Conservation (phyloP, 2,888 invertebrate genomes). For the Phalangium opilio region DNA sequence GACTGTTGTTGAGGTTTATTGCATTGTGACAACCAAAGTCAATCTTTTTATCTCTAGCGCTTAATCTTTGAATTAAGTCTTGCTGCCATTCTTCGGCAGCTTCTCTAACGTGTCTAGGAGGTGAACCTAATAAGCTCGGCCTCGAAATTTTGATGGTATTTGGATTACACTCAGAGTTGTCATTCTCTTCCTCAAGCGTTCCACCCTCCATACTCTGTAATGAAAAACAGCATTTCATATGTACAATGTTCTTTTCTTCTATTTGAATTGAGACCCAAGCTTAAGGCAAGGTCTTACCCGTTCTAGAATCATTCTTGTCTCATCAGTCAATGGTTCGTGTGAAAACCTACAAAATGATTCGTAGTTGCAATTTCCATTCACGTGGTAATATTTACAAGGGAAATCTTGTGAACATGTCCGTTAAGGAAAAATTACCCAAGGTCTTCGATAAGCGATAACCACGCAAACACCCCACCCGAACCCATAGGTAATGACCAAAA, state of each 20-base stretch:
- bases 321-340: constrained; percentile 72
- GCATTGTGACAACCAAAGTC: too few species aligned
- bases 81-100: constrained; percentile 21
- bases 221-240: neutral
- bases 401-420: constrained; percentile 45
- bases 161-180: neutral
- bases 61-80: neutral
- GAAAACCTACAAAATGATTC: constrained; percentile 85
- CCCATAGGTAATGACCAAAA: too few species aligned
- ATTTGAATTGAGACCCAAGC: neutral
- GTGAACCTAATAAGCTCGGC: constrained; percentile 25
- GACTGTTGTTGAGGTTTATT: too few species aligned
- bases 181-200: neutral
- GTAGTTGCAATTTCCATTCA: constrained; percentile 60
- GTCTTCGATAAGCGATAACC: too few species aligned
- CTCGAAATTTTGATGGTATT: constrained; percentile 7
- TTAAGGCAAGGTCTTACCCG: constrained; percentile 29
- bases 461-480: too few species aligned
- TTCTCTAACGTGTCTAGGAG: constrained; percentile 25
- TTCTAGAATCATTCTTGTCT: constrained; percentile 43
- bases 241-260: neutral
- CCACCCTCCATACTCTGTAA: constrained; percentile 2
- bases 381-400: constrained; percentile 93
- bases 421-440: constrained; percentile 2
- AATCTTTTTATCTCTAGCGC: too few species aligned